Evolutionary conservation across 2,888 invertebrate genomes (phyloP).

Genomic region (Dasypogon diadema): DNA sequence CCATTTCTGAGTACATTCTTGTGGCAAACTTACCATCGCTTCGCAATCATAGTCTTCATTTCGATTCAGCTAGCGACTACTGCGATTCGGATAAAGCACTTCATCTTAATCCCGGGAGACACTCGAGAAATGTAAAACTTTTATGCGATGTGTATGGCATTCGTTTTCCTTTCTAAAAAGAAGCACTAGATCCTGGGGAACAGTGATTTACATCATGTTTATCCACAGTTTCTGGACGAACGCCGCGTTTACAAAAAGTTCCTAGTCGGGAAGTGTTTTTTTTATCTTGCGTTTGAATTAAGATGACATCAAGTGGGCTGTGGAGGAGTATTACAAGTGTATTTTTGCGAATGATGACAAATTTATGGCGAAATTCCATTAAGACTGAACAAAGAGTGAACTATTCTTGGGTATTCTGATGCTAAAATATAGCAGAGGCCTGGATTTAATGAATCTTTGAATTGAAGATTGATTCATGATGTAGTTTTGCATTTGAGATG

Average conservation of each 20-base stretch:
- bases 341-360: conserved; percentile 45
- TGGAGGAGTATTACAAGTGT: conserved; percentile 22
- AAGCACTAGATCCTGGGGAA: conserved; percentile 12
- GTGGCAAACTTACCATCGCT: not conserved
- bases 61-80: conserved; percentile 15
- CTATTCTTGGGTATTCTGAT: not conserved
- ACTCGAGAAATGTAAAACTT: conserved; percentile 28
- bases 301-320: conserved; percentile 11
- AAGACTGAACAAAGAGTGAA: conserved; percentile 19
- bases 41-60: not conserved
- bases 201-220: conserved; percentile 51
- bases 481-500: not conserved
- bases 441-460: not conserved
- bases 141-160: conserved; percentile 6
- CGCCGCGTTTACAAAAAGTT: conserved; percentile 49
- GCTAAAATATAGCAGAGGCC: not conserved
- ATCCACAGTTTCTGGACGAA: conserved; percentile 42
- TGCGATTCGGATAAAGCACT: conserved; percentile 10
- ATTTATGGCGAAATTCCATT: conserved; percentile 51
- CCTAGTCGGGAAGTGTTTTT: too few relatives aligned
- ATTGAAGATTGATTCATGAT: not conserved
- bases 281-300: not conserved
- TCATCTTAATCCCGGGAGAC: conserved; percentile 32
- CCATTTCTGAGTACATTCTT: too few relatives aligned
- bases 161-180: not conserved